Evolutionary conservation across 1,140 invertebrate species (phyloP).

Genomic region (Odontomachus brunneus): DNA sequence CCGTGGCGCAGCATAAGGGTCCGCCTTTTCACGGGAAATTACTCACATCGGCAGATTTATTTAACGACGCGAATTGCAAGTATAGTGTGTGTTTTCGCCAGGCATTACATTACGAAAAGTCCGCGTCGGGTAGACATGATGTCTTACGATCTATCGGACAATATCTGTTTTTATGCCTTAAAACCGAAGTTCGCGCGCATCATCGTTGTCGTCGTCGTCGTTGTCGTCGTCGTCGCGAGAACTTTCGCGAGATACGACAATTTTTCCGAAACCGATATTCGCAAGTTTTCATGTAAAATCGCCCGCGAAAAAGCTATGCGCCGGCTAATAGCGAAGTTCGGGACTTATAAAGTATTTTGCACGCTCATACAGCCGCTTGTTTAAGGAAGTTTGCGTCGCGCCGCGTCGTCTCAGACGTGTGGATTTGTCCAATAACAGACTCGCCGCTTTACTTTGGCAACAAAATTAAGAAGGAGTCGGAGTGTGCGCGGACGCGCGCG

Average conservation of each 20-base stretch:
- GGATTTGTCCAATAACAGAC: slow-evolving; percentile 15
- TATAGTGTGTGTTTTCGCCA: not conserved
- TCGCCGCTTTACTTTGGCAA: slow-evolving; percentile 30
- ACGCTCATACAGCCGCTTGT: slow-evolving; percentile 20
- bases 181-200: slow-evolving; percentile 9
- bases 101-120: not conserved
- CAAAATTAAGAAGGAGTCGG: slow-evolving; percentile 61
- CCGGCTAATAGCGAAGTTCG: slow-evolving; percentile 41
- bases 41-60: not conserved
- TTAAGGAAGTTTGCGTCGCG: slow-evolving; percentile 21
- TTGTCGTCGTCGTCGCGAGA: not conserved
- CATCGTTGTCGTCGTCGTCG: too few species aligned
- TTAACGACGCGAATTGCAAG: not conserved
- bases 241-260: slow-evolving; percentile 17
- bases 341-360: slow-evolving; percentile 35
- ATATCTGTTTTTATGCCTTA: not conserved
- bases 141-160: not conserved
- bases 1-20: not conserved
- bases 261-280: slow-evolving; percentile 40
- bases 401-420: slow-evolving; percentile 10
- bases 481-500: not conserved
- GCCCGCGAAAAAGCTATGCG: not conserved
- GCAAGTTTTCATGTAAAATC: slow-evolving; percentile 20
- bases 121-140: not conserved
- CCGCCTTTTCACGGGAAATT: not conserved